Conservation (phyloP, 1,140 invertebrate genomes). For the Yoshiicerus persimilis region DNA sequence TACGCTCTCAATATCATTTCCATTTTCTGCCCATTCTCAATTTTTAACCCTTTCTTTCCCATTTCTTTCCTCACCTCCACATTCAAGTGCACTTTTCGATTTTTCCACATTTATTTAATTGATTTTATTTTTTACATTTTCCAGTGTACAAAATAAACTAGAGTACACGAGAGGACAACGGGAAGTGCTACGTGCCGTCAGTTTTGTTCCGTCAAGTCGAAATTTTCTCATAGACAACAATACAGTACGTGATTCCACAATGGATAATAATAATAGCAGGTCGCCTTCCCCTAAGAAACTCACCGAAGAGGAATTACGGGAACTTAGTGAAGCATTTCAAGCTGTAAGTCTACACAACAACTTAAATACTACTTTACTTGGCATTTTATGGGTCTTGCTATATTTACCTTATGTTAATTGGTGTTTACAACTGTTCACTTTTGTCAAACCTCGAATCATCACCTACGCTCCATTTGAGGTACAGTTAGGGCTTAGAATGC, state of each 20-base stretch:
- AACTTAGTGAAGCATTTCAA: slow-evolving; percentile 22
- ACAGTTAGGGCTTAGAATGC: not conserved
- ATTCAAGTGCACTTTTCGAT: too few relatives aligned
- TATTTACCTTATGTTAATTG: not conserved
- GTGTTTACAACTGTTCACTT: not conserved
- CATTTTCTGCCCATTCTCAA: too few relatives aligned
- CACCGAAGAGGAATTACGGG: slow-evolving; percentile 11
- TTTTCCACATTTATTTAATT: too few relatives aligned
- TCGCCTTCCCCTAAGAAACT: not conserved
- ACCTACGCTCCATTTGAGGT: too few relatives aligned
- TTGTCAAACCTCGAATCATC: not conserved
- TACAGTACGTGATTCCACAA: not conserved
- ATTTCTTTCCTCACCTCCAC: too few relatives aligned
- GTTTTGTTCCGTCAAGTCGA: not conserved
- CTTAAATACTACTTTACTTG: not conserved
- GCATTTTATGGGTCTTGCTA: not conserved
- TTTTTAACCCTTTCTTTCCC: too few relatives aligned
- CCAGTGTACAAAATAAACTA: not conserved
- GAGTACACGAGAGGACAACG: not conserved
- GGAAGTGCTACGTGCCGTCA: not conserved
- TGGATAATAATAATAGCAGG: not conserved
- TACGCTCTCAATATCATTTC: not conserved
- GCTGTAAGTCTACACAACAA: not conserved
- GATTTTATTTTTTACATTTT: not conserved
- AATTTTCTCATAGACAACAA: not conserved